Conservation (phyloP, 2,113 vertebrate species). For the Prolemur simus region DNA sequence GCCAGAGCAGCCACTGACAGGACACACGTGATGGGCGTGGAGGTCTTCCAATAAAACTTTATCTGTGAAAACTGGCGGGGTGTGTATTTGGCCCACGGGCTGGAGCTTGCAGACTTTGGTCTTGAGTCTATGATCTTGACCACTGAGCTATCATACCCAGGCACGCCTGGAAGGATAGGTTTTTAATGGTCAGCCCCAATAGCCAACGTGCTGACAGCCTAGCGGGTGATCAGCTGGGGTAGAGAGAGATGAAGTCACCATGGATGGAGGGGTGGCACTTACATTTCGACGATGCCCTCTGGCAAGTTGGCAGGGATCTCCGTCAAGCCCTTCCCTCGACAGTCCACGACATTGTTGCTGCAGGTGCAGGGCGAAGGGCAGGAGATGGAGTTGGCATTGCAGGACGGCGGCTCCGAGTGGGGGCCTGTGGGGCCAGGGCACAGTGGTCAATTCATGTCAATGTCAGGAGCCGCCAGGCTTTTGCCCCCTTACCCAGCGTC, state of each 20-base stretch:
- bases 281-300: slow-evolving; percentile 97
- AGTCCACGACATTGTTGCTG: slow-evolving; percentile 98
- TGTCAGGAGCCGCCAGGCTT: neutral
- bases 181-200: neutral
- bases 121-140: neutral
- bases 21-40: neutral
- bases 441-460: neutral
- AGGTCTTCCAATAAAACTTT: neutral
- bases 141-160: neutral
- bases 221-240: fast-evolving
- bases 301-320: slow-evolving; percentile 97
- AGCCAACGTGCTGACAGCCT: neutral
- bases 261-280: slow-evolving; percentile 79
- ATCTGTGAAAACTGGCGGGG: neutral
- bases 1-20: fast-evolving
- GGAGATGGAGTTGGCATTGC: slow-evolving; percentile 91
- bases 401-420: slow-evolving; percentile 88
- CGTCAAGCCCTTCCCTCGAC: slow-evolving; percentile 92
- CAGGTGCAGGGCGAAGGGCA: slow-evolving; percentile 96
- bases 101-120: neutral
- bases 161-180: neutral
- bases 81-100: fast-evolving
- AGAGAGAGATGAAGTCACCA: neutral
- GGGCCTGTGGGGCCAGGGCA: slow-evolving; percentile 84
- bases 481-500: neutral